Conservation (phyloP, 2,113 vertebrate genomes). For the Megalops atlanticus region DNA sequence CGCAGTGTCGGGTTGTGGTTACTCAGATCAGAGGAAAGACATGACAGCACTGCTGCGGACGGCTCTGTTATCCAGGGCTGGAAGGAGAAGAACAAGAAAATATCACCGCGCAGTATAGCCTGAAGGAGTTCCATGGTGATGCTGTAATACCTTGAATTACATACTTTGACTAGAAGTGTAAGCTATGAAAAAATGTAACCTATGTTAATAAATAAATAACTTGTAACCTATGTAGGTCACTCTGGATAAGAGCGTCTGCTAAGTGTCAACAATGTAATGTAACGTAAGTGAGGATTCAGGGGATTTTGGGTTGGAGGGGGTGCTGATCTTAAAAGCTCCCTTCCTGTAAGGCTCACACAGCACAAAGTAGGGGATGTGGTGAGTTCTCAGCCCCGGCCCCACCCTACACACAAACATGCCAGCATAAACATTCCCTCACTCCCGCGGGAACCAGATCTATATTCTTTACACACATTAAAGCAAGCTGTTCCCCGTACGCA, state of each 20-base stretch:
- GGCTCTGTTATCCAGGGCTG: conserved; percentile 1
- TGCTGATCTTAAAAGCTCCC: not conserved
- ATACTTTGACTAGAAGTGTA: conserved; percentile 10
- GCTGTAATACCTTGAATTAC: conserved; percentile 25
- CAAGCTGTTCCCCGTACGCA: not conserved
- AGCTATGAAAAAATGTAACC: conserved; percentile 13
- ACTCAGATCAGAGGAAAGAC: not conserved
- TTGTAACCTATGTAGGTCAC: no score
- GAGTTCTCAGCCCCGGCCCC: not conserved
- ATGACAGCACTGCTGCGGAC: not conserved
- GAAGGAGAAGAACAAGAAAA: not conserved
- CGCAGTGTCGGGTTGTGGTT: not conserved
- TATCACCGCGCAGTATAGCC: not conserved
- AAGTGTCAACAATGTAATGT: no score
- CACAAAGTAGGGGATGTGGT: not conserved
- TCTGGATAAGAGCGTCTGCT: no score
- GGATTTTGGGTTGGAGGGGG: no score
- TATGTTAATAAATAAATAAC: no score
- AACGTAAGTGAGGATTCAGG: no score
- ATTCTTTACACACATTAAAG: not conserved
- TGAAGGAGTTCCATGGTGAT: conserved; percentile 48
- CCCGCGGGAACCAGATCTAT: not conserved
- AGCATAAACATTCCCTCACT: not conserved
- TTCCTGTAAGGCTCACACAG: not conserved
- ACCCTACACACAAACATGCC: not conserved